These are phyloP conservation scores for Parnassius mnemosyne DNA, from an alignment of 2,888 invertebrate genomes.

Conservation along the genomic window DNA sequence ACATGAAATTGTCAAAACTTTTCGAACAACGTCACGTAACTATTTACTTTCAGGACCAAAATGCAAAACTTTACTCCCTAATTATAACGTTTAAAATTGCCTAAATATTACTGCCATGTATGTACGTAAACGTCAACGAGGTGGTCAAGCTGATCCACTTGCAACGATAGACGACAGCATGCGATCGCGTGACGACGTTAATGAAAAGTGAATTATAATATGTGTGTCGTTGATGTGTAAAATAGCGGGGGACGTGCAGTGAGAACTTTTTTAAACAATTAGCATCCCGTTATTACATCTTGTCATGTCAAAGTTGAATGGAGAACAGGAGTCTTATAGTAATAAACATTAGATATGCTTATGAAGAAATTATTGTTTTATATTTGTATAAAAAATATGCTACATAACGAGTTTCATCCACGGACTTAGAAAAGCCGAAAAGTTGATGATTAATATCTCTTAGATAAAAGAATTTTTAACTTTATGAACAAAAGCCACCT, in stretches of 20 bases:
- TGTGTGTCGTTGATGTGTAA: constrained; percentile 53
- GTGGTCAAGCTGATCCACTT: constrained; percentile 47
- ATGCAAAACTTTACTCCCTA: background rate
- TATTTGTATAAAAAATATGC: too few relatives aligned
- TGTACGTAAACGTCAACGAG: constrained; percentile 22
- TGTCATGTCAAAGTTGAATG: constrained; percentile 27
- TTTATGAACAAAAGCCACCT: too few relatives aligned
- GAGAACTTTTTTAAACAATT: constrained; percentile 29
- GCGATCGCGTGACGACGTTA: constrained; percentile 66
- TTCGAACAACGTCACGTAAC: constrained; percentile 11
- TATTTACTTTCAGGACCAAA: constrained; percentile 3
- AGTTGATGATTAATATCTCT: too few relatives aligned
- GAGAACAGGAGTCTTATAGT: constrained; percentile 17
- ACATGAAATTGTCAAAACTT: constrained; percentile 19
- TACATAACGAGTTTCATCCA: too few relatives aligned
- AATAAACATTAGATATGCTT: background rate
- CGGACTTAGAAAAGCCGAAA: too few relatives aligned
- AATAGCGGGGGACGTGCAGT: constrained; percentile 40
- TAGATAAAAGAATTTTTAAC: too few relatives aligned
- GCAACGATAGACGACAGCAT: constrained; percentile 54
- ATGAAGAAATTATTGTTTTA: too few relatives aligned
- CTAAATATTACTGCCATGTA: constrained; percentile 1
- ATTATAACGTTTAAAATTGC: constrained; percentile 4
- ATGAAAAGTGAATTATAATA: constrained; percentile 57
- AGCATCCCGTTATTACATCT: constrained; percentile 22